Evolutionary conservation across 2,113 vertebrate species (phyloP).

Genomic region (Sula dactylatra): DNA sequence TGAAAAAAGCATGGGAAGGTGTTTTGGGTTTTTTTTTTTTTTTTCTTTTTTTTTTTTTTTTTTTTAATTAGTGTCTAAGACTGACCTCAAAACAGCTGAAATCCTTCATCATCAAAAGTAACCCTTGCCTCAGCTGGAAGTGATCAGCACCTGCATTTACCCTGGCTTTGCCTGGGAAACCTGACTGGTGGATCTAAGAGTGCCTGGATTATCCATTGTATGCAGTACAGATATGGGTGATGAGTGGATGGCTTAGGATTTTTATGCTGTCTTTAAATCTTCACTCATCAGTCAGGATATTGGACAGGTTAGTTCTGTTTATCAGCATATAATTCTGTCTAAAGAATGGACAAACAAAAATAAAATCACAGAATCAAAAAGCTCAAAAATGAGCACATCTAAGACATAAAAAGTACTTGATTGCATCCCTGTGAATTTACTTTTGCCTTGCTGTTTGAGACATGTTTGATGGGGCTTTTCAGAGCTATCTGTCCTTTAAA

Average conservation of each 20-base stretch:
- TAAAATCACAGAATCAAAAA: not conserved
- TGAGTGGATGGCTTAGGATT: not conserved
- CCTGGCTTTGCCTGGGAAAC: not conserved
- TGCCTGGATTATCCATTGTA: not conserved
- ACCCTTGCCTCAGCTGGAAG: not conserved
- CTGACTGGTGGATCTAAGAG: not conserved
- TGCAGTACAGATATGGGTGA: accelerated
- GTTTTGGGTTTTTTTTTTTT: no score
- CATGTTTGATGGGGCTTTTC: not conserved
- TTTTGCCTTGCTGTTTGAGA: not conserved
- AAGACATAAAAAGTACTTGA: not conserved
- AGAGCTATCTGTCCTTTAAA: not conserved
- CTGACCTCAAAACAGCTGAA: not conserved
- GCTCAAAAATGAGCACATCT: not conserved
- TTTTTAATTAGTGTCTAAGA: not conserved
- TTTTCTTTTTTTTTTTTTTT: not conserved
- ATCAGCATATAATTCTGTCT: not conserved
- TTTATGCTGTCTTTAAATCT: not conserved
- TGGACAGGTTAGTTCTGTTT: not conserved
- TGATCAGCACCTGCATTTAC: not conserved
- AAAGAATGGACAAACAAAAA: not conserved
- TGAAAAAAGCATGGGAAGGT: not conserved
- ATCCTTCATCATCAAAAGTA: not conserved
- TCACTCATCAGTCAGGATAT: not conserved
- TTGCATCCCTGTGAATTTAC: not conserved